Base-by-base conservation (phyloP, 2,888 invertebrate species). In the Cantharis rufa region DNA sequence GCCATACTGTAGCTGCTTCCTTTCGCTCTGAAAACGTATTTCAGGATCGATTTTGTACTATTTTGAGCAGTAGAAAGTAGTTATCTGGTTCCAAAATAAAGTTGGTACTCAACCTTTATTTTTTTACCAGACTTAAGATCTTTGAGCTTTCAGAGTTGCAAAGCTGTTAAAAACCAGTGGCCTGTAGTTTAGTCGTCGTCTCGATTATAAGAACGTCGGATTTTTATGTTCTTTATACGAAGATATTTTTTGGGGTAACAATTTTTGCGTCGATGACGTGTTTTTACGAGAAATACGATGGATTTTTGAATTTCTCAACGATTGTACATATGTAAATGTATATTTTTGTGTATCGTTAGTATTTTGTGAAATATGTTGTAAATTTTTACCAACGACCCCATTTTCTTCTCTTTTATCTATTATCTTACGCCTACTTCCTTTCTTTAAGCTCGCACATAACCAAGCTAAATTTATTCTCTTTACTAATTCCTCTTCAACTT, bases 1-100 rank as follows among this genome's bases (percentile, higher is more conserved):
- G 88, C 88, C 88, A 88, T 88, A 87, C 88, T 86, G 83, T 81
- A 79, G 82, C 82, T 81, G 83, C 80, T 79, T 81, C 74, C 74
- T 75, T 75, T 69, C 62, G n/a, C 62, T 70, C 13, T 24, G 21
- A 66, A 72, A 71, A 69, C 63, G 61, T 72, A 66, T 84, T 83
- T 85, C 84, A 86, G 86, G 84, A 85, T 85, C 85, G 83, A 83
- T 83, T 85, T 83, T 84, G 82, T 81, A 82, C 79, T 78, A 73
- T 68, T 78, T 74, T 72, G 66, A 73, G 73, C 74, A 69, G 75
- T 72, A 75, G 75, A 24, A 63, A 18, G 32, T 74, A 71, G 71
- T 76, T 69, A 15, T 32, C 70, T 66, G 78, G 75, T 74, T 74
- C 28, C 61, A 76, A 78, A 70, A 73, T 70, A n/a, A 48, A 7